These are phyloP conservation scores for Scylla paramamosain DNA, from an alignment of 1,140 invertebrate species.

Conservation along the genomic window DNA sequence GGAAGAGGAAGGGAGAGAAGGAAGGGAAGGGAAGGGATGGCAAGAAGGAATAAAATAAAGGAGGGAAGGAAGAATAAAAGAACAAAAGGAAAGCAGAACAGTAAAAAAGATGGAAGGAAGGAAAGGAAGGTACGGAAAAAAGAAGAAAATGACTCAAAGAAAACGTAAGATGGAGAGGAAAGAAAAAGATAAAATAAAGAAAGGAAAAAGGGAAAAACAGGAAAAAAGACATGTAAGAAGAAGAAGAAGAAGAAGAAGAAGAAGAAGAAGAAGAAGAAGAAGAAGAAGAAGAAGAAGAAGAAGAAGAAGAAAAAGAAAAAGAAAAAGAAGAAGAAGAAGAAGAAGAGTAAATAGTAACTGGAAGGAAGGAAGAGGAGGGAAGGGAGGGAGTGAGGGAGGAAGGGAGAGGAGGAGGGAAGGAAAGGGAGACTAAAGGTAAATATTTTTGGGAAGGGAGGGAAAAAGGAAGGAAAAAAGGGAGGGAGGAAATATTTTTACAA, in stretches of 20 bases:
- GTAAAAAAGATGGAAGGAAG: no score
- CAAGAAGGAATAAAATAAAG: no score
- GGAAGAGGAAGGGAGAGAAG: neutral
- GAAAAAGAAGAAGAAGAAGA: no score
- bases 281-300: neutral
- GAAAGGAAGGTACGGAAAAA: no score
- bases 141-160: no score
- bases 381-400: neutral
- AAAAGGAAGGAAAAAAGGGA: no score
- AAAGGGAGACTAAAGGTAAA: no score
- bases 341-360: neutral
- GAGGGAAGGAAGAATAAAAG: no score
- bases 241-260: neutral
- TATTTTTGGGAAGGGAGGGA: no score
- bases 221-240: neutral
- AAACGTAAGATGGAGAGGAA: no score
- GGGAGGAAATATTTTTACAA: no score
- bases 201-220: neutral
- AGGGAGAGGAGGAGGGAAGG: neutral
- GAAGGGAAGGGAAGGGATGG: neutral
- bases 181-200: neutral
- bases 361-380: neutral
- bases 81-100: no score
- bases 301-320: neutral
- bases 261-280: neutral